Evolutionary conservation across 2,113 vertebrate genomes (phyloP).

Genomic region (Labeo rohita): DNA sequence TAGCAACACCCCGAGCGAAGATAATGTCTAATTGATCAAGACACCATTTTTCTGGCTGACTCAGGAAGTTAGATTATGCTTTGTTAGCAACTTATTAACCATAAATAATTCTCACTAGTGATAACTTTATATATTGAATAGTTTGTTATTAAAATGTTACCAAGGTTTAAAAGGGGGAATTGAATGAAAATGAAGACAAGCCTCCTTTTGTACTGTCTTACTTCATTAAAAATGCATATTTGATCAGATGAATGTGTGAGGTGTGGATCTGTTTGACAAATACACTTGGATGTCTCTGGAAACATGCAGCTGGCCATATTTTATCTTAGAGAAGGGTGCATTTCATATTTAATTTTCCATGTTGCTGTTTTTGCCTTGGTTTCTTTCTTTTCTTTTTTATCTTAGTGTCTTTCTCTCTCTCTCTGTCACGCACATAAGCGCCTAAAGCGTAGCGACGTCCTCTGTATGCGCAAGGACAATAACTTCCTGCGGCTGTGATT

Average conservation of each 20-base stretch:
- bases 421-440: slow-evolving; percentile 60
- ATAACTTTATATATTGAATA: too few species aligned
- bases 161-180: too few species aligned
- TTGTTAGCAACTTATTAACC: too few species aligned
- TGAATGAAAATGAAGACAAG: not conserved
- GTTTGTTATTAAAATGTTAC: too few species aligned
- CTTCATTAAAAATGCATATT: not conserved
- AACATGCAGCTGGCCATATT: slow-evolving; percentile 66
- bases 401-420: slow-evolving; percentile 37
- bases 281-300: not conserved
- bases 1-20: too few species aligned
- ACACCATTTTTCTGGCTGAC: too few species aligned
- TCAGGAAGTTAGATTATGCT: too few species aligned
- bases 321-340: slow-evolving; percentile 60
- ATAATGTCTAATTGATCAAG: too few species aligned
- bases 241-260: not conserved
- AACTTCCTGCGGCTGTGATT: slow-evolving; percentile 81
- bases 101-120: too few species aligned
- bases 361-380: not conserved
- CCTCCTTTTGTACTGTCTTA: not conserved
- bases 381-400: not conserved
- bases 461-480: slow-evolving; percentile 81
- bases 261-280: slow-evolving; percentile 60
- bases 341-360: not conserved
- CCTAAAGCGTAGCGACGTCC: slow-evolving; percentile 73